A percentile compares a stretch with the other conserved stretches of the same genome.
Evolutionary conservation across 2,113 vertebrate genomes (phyloP).

Genomic region (Myrmecophaga tridactyla): DNA sequence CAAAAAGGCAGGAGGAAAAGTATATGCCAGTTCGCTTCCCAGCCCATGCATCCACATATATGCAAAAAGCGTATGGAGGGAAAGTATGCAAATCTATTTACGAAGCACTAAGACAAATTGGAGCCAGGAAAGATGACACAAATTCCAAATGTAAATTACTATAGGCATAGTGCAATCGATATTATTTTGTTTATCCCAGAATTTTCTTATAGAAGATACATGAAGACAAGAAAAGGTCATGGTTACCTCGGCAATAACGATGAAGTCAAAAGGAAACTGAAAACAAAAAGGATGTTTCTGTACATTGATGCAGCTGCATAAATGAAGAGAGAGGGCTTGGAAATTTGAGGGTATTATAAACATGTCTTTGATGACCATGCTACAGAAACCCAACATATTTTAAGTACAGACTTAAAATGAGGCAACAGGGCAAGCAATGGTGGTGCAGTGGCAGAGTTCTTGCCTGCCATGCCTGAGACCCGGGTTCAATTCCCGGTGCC

Average conservation of each 20-base stretch:
- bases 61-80: neutral
- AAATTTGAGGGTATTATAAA: neutral
- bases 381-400: constrained; percentile 3
- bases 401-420: constrained; percentile 22
- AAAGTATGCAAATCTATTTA: neutral
- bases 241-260: neutral
- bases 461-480: no score
- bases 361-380: neutral
- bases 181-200: neutral
- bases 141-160: neutral
- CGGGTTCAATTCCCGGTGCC: no score
- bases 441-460: no score
- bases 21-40: no score
- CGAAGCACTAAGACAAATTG: neutral
- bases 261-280: neutral
- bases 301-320: neutral
- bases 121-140: neutral
- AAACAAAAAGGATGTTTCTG: neutral
- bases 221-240: constrained; percentile 1
- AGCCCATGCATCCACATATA: no score
- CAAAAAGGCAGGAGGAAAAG: neutral
- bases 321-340: neutral
- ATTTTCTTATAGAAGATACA: constrained; percentile 35
- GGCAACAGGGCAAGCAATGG: no score
- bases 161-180: neutral